phyloP scores from a whole-genome alignment of 2,113 vertebrate species.

The Grammomys dolichurus region DNA sequence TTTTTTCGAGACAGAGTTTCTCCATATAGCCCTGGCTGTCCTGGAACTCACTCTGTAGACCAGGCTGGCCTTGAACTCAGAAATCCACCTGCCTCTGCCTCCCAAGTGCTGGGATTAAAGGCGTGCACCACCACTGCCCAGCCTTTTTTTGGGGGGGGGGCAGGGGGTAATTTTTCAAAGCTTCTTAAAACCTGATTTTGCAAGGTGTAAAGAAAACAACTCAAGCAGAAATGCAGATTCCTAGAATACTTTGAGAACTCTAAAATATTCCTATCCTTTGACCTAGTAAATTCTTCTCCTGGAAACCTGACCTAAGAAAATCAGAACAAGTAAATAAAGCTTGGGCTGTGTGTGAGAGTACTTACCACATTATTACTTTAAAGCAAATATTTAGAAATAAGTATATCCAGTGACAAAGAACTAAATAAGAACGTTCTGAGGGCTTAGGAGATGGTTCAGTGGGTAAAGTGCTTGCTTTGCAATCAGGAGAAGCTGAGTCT shows the following conservation, averaged over 20 bases:
- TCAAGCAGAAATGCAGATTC: neutral
- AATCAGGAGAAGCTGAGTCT: neutral
- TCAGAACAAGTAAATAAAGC: neutral
- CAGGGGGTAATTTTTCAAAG: slow-evolving; percentile 26
- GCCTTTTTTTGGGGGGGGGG: too few relatives aligned
- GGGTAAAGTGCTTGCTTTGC: neutral
- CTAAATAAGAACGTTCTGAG: neutral
- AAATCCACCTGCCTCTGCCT: too few relatives aligned
- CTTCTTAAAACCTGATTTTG: slow-evolving; percentile 16
- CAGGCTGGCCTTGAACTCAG: too few relatives aligned
- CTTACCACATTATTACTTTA: slow-evolving; percentile 23
- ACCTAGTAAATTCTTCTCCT: slow-evolving; percentile 9
- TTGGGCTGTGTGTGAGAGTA: neutral
- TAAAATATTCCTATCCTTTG: slow-evolving; percentile 38
- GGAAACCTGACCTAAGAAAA: slow-evolving; percentile 7
- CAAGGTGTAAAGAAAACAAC: slow-evolving; percentile 5
- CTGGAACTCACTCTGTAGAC: too few relatives aligned
- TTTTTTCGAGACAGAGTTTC: neutral
- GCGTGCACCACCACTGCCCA: too few relatives aligned
- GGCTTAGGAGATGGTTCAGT: neutral
- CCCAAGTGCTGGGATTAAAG: too few relatives aligned
- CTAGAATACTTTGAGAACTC: slow-evolving; percentile 11
- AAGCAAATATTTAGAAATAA: slow-evolving; percentile 53
- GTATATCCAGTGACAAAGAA: neutral
- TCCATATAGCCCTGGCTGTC: too few relatives aligned